Percentiles rank a stretch among this genome's conserved stretches.
phyloP scores from a whole-genome alignment of 2,113 vertebrate genomes.

The Heptranchias perlo region DNA sequence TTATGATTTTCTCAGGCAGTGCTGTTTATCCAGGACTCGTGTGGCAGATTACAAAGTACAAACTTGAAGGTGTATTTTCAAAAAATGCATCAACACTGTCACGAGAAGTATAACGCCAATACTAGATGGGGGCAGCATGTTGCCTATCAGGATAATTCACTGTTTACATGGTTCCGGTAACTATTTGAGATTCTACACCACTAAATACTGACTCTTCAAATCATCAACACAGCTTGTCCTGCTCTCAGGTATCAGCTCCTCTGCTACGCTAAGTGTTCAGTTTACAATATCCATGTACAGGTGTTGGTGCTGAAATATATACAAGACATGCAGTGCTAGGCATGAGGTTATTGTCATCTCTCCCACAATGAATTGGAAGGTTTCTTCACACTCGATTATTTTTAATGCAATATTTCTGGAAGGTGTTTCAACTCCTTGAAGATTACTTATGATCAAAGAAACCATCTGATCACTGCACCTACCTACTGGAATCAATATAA shows the following conservation, averaged over 20 bases:
- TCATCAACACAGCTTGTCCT: neutral
- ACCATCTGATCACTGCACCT: neutral
- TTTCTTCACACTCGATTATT: neutral
- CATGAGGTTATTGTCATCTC: neutral
- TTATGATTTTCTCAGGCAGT: neutral
- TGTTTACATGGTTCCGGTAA: neutral
- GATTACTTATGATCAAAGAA: too few species aligned
- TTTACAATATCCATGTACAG: neutral
- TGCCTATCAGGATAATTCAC: neutral
- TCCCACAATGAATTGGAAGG: neutral
- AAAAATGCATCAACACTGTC: neutral
- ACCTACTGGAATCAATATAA: neutral
- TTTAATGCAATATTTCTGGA: neutral
- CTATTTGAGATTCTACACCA: constrained; percentile 13
- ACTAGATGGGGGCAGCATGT: neutral
- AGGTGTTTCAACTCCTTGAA: neutral
- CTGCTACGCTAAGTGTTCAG: neutral
- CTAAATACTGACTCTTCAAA: neutral
- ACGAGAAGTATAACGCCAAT: neutral
- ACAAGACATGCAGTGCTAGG: neutral
- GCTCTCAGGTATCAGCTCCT: neutral
- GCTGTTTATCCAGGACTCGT: neutral
- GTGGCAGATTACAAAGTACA: too few species aligned
- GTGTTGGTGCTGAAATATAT: neutral
- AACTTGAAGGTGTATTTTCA: neutral